A percentile compares a stretch with the other conserved stretches of the same genome.
Conservation (phyloP, 30 jellyfish, hydroid and myxozoan species). For the Hydractinia echinata region DNA sequence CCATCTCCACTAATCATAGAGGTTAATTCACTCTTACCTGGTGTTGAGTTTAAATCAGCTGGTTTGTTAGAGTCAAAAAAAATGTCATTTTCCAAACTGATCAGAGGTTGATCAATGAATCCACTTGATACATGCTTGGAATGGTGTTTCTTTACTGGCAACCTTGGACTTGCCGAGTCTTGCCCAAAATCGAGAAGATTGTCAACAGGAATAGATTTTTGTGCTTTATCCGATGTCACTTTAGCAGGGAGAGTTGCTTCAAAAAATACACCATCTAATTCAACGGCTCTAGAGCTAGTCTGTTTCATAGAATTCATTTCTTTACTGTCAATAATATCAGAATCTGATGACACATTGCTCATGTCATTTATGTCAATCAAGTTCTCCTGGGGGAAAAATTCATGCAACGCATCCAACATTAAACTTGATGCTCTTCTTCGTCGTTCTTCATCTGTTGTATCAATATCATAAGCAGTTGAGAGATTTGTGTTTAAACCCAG, state of each 20-base stretch:
- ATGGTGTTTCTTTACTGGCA: constrained; percentile 19
- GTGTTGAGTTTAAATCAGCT: not conserved
- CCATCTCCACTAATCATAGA: constrained; percentile 32
- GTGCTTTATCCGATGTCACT: not conserved
- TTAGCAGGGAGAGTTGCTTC: not conserved
- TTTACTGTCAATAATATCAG: not conserved
- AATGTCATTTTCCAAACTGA: constrained; percentile 7
- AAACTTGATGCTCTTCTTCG: constrained; percentile 68
- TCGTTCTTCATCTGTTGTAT: constrained; percentile 62
- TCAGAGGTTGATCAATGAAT: constrained; percentile 21
- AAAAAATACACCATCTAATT: not conserved
- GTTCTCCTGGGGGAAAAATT: constrained; percentile 21
- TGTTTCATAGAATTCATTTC: not conserved
- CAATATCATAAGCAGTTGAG: constrained; percentile 59
- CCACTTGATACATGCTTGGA: not conserved
- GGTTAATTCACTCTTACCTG: not conserved
- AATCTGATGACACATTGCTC: constrained; percentile 1
- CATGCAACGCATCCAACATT: constrained; percentile 76
- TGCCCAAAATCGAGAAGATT: constrained; percentile 12
- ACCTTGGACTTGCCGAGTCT: constrained; percentile 1
- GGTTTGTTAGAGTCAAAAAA: not conserved
- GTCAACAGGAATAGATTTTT: not conserved
- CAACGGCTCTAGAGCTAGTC: too few relatives aligned
- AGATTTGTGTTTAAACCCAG: constrained; percentile 44
- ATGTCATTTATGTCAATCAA: constrained; percentile 3